A percentile compares a stretch with the other conserved stretches of the same genome.
phyloP scores from a whole-genome alignment of 64 coral and sea anemone genomes.

The Stichodactyla mertensii region DNA sequence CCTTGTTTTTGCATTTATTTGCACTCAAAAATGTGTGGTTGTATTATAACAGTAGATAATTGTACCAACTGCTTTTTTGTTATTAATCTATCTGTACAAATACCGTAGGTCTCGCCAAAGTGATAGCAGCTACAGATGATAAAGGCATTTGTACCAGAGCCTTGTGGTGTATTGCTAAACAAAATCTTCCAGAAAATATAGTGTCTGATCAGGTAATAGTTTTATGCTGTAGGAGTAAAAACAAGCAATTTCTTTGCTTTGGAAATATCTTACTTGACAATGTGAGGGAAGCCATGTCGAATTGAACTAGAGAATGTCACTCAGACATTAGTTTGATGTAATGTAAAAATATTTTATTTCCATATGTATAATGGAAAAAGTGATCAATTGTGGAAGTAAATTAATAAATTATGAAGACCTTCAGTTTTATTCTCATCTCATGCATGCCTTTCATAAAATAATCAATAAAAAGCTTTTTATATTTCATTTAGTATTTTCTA shows the following conservation, averaged over 20 bases:
- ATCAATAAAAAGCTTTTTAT: no score
- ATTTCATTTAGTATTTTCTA: neutral
- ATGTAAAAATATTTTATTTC: neutral
- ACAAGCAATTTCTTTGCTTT: neutral
- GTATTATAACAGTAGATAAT: neutral
- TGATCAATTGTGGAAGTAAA: no score
- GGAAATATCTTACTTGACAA: no score
- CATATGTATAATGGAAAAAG: neutral
- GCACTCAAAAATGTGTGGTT: no score
- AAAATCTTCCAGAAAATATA: conserved; percentile 45
- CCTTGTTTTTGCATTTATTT: no score
- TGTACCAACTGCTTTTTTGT: neutral
- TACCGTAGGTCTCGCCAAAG: conserved; percentile 51
- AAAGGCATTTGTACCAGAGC: conserved; percentile 88
- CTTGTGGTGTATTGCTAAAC: conserved; percentile 90
- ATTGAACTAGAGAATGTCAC: neutral
- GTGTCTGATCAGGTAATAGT: conserved; percentile 2
- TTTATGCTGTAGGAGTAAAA: neutral
- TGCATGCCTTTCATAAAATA: no score
- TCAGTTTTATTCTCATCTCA: no score
- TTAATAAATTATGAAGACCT: no score
- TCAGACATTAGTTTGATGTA: neutral
- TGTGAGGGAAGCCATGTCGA: neutral
- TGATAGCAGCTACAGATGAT: conserved; percentile 53
- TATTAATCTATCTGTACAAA: neutral